A percentile compares a stretch with the other conserved stretches of the same genome.
These are phyloP conservation scores for Dryoscopus gambensis DNA, from an alignment of 2,113 vertebrate genomes.

Conservation along the genomic window DNA sequence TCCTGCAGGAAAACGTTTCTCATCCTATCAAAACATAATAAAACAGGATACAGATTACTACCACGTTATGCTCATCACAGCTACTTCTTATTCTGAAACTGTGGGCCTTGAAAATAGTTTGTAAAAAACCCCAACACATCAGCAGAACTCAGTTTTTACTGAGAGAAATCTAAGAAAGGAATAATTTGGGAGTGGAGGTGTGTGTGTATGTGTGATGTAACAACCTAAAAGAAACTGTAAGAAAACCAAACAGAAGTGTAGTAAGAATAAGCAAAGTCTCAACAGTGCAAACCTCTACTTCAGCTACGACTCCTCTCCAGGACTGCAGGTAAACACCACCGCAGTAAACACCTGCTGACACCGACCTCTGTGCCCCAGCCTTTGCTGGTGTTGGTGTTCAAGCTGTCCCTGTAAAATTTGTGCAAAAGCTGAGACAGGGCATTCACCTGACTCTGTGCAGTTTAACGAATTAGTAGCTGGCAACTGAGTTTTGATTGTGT, in stretches of 20 bases:
- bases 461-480: neutral
- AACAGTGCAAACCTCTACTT: neutral
- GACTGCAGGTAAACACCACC: no score
- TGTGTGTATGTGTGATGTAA: neutral
- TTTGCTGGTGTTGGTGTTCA: neutral
- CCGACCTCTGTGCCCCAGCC: neutral
- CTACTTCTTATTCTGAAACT: neutral
- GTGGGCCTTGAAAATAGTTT: neutral
- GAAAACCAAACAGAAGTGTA: neutral
- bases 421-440: neutral
- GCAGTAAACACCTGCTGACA: fast-evolving
- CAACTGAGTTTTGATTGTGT: neutral
- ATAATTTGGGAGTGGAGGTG: neutral
- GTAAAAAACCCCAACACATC: fast-evolving
- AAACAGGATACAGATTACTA: neutral
- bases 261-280: neutral
- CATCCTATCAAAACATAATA: neutral
- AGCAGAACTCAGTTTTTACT: neutral
- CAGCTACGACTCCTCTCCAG: fast-evolving
- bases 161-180: neutral
- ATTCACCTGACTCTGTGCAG: neutral
- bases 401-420: neutral
- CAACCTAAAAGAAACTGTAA: neutral
- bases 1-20: neutral
- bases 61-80: neutral